Percentiles rank a stretch among this genome's conserved stretches.
Conservation (phyloP, 2,797 vertebrate genomes). For the Lepus oiostolus region DNA sequence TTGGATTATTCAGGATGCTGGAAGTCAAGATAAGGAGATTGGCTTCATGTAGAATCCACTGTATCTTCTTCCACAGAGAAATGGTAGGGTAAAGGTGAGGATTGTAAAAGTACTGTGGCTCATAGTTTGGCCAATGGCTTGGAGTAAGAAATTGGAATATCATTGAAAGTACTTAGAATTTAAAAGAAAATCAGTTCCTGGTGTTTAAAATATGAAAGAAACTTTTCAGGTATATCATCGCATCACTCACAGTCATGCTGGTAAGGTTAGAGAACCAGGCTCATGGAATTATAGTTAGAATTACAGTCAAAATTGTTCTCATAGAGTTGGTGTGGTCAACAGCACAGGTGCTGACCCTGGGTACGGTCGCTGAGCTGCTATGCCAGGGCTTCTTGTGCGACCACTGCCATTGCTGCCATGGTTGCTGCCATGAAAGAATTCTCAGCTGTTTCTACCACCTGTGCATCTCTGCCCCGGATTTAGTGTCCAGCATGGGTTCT, state of each 20-base stretch:
- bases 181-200: neutral
- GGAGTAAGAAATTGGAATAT: neutral
- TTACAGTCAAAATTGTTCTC: neutral
- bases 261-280: neutral
- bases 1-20: neutral
- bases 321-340: neutral
- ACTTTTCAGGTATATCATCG: conserved; percentile 32
- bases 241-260: neutral
- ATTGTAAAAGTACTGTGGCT: neutral
- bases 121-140: neutral
- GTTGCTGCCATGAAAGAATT: neutral
- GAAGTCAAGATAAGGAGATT: conserved; percentile 8
- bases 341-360: neutral
- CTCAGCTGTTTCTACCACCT: neutral
- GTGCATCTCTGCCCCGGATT: neutral
- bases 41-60: neutral
- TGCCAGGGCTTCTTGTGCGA: neutral
- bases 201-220: conserved; percentile 29
- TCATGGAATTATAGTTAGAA: neutral
- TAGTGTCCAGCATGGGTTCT: neutral
- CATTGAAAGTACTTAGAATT: neutral
- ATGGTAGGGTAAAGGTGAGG: neutral
- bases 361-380: fast-evolving
- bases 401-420: neutral
- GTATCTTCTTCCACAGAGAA: conserved; percentile 5